Evolutionary conservation across 2,797 vertebrate genomes (phyloP), one percentile per base, ranked within the genome.

Genomic region (Propithecus perrieri): DNA sequence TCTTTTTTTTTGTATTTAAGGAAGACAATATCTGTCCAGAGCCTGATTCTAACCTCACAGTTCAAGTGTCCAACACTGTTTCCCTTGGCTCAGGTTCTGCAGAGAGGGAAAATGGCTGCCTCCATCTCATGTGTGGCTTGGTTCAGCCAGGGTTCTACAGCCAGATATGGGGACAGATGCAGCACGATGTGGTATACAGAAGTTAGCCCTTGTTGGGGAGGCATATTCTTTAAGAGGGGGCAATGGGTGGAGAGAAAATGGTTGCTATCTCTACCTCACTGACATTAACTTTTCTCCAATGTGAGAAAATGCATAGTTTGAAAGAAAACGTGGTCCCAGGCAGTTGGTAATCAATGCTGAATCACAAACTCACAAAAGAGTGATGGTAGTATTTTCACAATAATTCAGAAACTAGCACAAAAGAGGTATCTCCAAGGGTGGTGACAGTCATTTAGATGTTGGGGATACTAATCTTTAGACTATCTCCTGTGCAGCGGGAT

Each of bases 351-450:
- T 95, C 69, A 74, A 38, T 48, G 33, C 59, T 72, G 78, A 90
- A 84, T n/a, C 72, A 72, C 33, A 83, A 67, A 61, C 30, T 53
- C 74, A 59, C 41, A 38, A 50, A 65, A 85, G 18, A 94, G 53
- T n/a, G 3, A 55, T 50, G 46, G 46, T 61, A 67, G 75, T 50
- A 17, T 46, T 63, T 92, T 71, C 71, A 75, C 28, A 83, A 4
- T 95, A 71, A 88, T 33, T 65, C 71, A 85, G 72, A 85, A 95
- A 74, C 53, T 41, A n/a, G 59, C n/a, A 46, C 46, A 80, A 88
- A 81, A 0, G 18, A 85, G 48, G 24, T 76, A 3, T 83, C 83
- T 83, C 72, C 43, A 24, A 85, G 92, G 90, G 59, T 67, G 72
- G 59, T 89, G 75, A 61, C 57, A 65, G 33, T 83, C 48, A 69